Conservation (phyloP, 92 coral and sea anemone genomes). For the Phenganax stokvisi region DNA sequence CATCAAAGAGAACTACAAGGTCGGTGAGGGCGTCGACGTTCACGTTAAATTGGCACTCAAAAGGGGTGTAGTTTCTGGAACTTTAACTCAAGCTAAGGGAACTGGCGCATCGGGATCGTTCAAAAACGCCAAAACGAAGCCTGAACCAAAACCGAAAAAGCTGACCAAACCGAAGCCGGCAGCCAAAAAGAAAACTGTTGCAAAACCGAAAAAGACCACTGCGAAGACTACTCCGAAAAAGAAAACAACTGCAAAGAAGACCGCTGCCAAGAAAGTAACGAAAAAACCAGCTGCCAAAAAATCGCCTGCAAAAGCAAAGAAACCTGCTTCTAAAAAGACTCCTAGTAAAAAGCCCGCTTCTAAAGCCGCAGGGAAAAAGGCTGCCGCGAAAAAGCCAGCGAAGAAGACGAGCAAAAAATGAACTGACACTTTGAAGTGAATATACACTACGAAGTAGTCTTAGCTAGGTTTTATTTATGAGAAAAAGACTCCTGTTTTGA, state of each 20-base stretch:
- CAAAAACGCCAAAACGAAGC: constrained; percentile 56
- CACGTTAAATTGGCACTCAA: constrained; percentile 61
- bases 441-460: constrained; percentile 15
- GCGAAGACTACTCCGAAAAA: constrained; percentile 27
- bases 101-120: constrained; percentile 94
- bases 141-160: constrained; percentile 45
- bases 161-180: constrained; percentile 45
- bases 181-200: constrained; percentile 49
- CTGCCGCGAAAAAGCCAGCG: constrained; percentile 41
- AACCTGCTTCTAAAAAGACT: constrained; percentile 16
- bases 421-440: constrained; percentile 39
- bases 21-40: constrained; percentile 49
- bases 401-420: constrained; percentile 42
- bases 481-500: constrained; percentile 23
- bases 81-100: constrained; percentile 64
- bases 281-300: constrained; percentile 26
- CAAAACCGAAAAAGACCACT: constrained; percentile 26
- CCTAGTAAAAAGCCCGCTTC: background rate
- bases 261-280: constrained; percentile 41
- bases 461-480: constrained; percentile 35
- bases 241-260: constrained; percentile 54
- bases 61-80: constrained; percentile 48
- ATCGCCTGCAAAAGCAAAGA: constrained; percentile 27
- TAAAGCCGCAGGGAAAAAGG: constrained; percentile 4
- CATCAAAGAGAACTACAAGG: constrained; percentile 65